Evolutionary conservation across 2,888 invertebrate genomes (phyloP).

Genomic region (Drosophila phalerata): DNA sequence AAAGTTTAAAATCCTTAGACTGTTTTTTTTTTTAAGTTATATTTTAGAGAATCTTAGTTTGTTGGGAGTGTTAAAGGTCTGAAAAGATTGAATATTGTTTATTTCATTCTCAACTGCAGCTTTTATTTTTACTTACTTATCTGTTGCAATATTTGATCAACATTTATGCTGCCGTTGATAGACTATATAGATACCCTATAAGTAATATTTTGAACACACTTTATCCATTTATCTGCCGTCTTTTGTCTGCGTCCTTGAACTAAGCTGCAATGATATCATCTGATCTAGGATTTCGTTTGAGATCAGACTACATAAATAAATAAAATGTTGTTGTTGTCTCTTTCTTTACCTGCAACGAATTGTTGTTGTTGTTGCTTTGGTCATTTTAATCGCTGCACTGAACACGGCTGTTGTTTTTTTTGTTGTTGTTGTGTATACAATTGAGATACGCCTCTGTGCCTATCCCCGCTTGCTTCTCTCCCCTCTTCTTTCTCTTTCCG

Average conservation of each 20-base stretch:
- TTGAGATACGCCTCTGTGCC: constrained; percentile 30
- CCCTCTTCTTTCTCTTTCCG: no score
- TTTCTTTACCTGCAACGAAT: constrained; percentile 7
- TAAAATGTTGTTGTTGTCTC: neutral
- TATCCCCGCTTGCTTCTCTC: no score
- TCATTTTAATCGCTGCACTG: constrained; percentile 33
- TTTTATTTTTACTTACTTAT: no score
- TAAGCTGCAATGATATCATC: neutral
- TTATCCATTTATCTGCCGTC: no score
- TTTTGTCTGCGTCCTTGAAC: constrained; percentile 8
- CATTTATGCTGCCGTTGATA: neutral
- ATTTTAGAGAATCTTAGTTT: no score
- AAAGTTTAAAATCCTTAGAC: no score
- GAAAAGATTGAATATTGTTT: no score
- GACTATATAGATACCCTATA: neutral
- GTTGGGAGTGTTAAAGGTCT: no score
- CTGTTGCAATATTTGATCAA: no score
- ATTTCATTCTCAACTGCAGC: no score
- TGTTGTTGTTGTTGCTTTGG: constrained; percentile 24
- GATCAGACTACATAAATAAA: constrained; percentile 23
- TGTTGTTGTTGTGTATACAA: constrained; percentile 26
- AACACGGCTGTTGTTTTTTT: constrained; percentile 4
- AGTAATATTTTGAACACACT: neutral
- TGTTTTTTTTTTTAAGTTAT: no score
- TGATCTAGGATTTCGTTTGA: neutral